These are phyloP conservation scores for Camponotus floridanus DNA, from an alignment of 1,140 invertebrate species.

Conservation along the genomic window DNA sequence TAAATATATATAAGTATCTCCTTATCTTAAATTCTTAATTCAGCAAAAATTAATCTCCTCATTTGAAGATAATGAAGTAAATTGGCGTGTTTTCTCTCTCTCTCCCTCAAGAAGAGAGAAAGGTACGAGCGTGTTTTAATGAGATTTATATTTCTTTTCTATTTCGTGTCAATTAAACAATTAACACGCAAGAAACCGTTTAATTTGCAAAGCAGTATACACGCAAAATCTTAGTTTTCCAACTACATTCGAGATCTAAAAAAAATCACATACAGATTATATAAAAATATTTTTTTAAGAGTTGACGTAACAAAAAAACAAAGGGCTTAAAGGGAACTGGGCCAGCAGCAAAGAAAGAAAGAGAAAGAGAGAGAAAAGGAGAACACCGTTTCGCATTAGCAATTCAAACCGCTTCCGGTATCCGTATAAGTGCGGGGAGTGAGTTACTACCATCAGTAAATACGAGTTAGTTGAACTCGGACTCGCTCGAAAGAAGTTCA, in stretches of 20 bases:
- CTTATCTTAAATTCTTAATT: not conserved
- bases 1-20: not conserved
- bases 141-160: not conserved
- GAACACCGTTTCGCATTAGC: conserved; percentile 81
- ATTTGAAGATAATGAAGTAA: conserved; percentile 1
- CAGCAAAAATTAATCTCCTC: not conserved
- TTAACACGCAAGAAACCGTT: conserved; percentile 15
- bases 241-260: not conserved
- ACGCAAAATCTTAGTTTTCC: not conserved
- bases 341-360: conserved; percentile 74
- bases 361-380: conserved; percentile 72
- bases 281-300: not conserved
- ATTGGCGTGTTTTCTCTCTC: too few relatives aligned
- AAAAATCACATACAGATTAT: not conserved
- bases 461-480: conserved; percentile 83
- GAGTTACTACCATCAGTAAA: conserved; percentile 75
- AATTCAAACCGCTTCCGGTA: conserved; percentile 84
- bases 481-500: conserved; percentile 75
- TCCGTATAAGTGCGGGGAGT: conserved; percentile 63
- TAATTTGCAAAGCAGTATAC: not conserved
- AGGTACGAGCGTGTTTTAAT: not conserved
- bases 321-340: conserved; percentile 73
- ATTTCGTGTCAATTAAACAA: conserved; percentile 12
- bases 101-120: too few relatives aligned
- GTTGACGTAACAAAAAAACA: not conserved